Evolutionary conservation across 1,140 invertebrate genomes (phyloP).

Genomic region (Drosophila guanche): DNA sequence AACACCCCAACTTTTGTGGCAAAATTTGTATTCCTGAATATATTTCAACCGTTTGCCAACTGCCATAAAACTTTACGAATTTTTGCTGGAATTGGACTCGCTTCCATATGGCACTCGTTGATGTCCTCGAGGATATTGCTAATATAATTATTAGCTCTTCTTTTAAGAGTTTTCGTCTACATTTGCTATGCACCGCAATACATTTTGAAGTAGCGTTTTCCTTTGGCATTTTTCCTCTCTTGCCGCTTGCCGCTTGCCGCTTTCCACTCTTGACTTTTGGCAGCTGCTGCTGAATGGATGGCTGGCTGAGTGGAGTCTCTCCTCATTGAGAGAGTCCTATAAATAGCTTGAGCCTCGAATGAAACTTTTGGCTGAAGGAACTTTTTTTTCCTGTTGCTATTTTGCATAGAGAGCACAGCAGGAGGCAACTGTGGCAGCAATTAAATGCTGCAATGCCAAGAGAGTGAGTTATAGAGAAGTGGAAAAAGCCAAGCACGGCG

Average conservation of each 20-base stretch:
- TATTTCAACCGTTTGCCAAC: too few relatives aligned
- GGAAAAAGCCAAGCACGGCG: constrained; percentile 1
- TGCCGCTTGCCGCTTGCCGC: constrained; percentile 10
- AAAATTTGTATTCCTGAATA: too few relatives aligned
- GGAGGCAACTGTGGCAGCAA: constrained; percentile 27
- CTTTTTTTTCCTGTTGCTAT: neutral
- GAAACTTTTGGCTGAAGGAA: constrained; percentile 26
- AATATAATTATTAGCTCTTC: constrained; percentile 61
- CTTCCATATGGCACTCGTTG: neutral
- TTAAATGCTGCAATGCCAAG: constrained; percentile 51
- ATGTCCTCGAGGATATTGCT: constrained; percentile 34
- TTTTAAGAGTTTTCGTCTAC: constrained; percentile 16
- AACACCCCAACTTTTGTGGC: too few relatives aligned
- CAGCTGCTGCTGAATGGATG: constrained; percentile 16
- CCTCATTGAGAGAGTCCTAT: constrained; percentile 30
- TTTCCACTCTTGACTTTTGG: constrained; percentile 49
- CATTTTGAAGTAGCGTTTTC: constrained; percentile 39
- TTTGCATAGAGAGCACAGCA: constrained; percentile 28
- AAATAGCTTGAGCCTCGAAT: constrained; percentile 54
- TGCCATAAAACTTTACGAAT: too few relatives aligned
- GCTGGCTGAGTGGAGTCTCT: neutral
- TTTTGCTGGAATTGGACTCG: neutral
- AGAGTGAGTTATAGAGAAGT: neutral
- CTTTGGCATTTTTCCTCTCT: constrained; percentile 1
- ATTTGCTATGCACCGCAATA: constrained; percentile 32